phyloP scores from a whole-genome alignment of 2,113 vertebrate species.

The Cinclus cinclus region DNA sequence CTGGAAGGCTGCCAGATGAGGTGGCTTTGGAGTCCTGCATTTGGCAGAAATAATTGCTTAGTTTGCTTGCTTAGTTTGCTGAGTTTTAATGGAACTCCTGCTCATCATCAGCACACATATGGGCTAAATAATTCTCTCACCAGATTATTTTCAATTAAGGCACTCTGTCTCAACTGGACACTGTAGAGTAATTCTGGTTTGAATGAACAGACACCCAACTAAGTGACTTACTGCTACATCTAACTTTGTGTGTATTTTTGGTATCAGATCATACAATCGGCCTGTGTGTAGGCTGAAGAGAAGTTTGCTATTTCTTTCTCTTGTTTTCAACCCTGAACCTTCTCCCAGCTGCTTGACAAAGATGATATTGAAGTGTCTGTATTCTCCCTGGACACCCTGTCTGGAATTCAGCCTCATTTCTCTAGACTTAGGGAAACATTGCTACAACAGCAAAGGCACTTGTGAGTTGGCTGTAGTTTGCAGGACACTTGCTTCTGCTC shows the following conservation, averaged over 20 bases:
- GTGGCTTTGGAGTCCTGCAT: background rate
- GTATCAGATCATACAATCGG: background rate
- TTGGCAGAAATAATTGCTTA: background rate
- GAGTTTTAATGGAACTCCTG: background rate
- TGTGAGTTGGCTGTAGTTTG: background rate
- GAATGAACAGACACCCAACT: background rate
- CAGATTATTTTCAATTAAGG: slow-evolving; percentile 16
- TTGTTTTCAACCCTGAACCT: background rate
- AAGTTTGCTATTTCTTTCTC: background rate
- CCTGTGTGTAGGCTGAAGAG: background rate
- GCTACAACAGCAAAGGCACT: background rate
- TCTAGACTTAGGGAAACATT: background rate
- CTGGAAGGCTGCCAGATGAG: background rate
- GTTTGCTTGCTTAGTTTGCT: background rate
- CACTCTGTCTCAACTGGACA: background rate
- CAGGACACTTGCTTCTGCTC: background rate
- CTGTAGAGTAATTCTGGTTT: background rate
- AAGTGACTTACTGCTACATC: background rate
- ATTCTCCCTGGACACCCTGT: background rate
- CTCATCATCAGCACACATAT: background rate
- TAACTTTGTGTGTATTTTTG: background rate
- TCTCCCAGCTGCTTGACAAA: background rate
- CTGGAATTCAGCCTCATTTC: background rate
- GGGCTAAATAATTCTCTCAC: slow-evolving; percentile 1
- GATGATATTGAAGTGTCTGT: background rate